Evolutionary conservation across 2,888 invertebrate species (phyloP).

Genomic region (Watsonalla cultraria): DNA sequence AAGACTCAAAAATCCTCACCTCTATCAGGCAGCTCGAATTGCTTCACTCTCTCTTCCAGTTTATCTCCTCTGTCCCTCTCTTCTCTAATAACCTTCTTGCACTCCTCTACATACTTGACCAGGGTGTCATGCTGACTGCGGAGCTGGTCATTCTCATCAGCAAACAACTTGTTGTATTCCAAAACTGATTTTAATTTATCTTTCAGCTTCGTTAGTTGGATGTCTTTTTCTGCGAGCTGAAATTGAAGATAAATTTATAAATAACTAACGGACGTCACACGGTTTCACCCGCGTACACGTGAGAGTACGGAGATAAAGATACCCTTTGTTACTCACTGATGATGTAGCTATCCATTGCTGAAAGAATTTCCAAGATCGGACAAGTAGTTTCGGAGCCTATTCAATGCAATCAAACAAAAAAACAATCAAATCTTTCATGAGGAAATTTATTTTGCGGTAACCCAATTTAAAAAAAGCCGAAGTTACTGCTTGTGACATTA

Average conservation of each 20-base stretch:
- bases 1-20: constrained; percentile 20
- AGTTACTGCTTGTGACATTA: too few species aligned
- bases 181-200: constrained; percentile 80
- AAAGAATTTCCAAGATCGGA: too few species aligned
- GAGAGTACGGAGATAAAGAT: too few species aligned
- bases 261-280: too few species aligned
- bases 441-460: not conserved
- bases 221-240: constrained; percentile 79
- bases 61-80: constrained; percentile 57
- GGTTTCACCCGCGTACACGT: not conserved
- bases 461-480: not conserved
- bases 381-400: too few species aligned
- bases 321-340: too few species aligned
- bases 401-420: too few species aligned
- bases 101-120: constrained; percentile 70
- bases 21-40: constrained; percentile 61
- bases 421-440: too few species aligned
- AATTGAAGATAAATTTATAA: not conserved
- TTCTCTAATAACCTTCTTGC: constrained; percentile 68
- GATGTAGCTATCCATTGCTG: too few species aligned
- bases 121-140: constrained; percentile 71
- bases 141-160: constrained; percentile 80
- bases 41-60: constrained; percentile 56
- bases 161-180: constrained; percentile 80
- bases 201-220: constrained; percentile 79